Evolutionary conservation across 2,113 vertebrate species (phyloP).

Genomic region (Acrocephalus arundinaceus): DNA sequence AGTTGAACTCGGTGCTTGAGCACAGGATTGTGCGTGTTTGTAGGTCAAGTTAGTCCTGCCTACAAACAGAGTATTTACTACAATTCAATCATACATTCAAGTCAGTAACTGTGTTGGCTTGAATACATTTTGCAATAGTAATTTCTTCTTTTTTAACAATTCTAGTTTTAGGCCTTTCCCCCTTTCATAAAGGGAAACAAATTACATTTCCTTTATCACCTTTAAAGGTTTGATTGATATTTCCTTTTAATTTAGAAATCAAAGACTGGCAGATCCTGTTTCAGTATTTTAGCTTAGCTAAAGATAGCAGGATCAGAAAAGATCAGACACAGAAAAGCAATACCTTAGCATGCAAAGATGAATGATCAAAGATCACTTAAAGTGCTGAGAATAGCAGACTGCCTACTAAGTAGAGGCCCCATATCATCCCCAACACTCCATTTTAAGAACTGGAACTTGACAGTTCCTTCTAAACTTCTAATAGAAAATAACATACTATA

Average conservation of each 20-base stretch:
- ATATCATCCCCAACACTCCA: not conserved
- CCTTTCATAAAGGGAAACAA: not conserved
- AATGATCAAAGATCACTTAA: not conserved
- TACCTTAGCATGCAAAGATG: not conserved
- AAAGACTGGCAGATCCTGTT: not conserved
- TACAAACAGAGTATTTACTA: not conserved
- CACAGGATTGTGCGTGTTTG: not conserved
- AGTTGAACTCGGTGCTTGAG: not conserved
- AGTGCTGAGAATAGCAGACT: not conserved
- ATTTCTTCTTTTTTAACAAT: not conserved
- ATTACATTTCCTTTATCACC: not conserved
- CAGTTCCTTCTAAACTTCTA: not conserved
- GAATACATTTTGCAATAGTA: not conserved
- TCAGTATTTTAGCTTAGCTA: not conserved
- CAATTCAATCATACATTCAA: not conserved
- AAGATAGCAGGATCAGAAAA: not conserved
- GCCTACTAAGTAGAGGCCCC: not conserved
- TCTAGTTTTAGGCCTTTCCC: not conserved
- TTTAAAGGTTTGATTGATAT: not conserved
- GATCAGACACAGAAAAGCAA: not conserved
- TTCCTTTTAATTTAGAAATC: not conserved
- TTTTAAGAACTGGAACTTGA: not conserved
- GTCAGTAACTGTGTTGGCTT: not conserved
- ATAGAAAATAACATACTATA: not conserved
- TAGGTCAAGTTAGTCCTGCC: not conserved